Evolutionary conservation across 2,888 invertebrate genomes (phyloP).

Genomic region (Neoascia interrupta): DNA sequence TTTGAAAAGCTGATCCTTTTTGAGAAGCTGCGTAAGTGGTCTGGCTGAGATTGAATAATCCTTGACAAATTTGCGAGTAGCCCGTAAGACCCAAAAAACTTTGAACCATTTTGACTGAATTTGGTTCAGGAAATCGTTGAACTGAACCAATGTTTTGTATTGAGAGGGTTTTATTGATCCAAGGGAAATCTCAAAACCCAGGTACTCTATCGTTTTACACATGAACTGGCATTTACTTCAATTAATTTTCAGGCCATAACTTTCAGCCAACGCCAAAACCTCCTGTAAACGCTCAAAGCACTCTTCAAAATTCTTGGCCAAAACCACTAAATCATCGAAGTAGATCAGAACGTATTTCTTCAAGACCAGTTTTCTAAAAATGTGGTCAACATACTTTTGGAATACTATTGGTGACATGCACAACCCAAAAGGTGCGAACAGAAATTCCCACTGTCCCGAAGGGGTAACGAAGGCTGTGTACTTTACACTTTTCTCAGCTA

Average conservation of each 20-base stretch:
- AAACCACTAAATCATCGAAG: neutral
- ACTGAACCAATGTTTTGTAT: no score
- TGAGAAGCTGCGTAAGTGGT: neutral
- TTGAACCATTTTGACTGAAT: constrained; percentile 19
- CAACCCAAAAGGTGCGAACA: neutral
- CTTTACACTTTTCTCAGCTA: constrained; percentile 53
- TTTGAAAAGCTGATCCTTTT: neutral
- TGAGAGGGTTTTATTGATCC: no score
- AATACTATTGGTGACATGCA: no score
- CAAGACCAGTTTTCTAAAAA: no score
- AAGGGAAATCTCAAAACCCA: neutral
- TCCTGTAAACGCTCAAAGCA: neutral
- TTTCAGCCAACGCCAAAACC: neutral
- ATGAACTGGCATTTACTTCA: neutral
- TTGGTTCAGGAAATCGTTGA: constrained; percentile 30
- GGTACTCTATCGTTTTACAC: neutral
- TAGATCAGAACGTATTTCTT: no score
- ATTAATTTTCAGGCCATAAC: neutral
- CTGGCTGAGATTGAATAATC: neutral
- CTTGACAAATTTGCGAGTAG: constrained; percentile 3
- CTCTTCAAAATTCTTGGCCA: neutral
- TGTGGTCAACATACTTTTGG: no score
- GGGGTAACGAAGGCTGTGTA: constrained; percentile 1
- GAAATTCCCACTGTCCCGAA: constrained; percentile 9
- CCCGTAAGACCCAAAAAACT: constrained; percentile 20